A percentile compares a stretch with the other conserved stretches of the same genome.
These are phyloP conservation scores for Psococerastis gibbosa DNA, from an alignment of 2,888 invertebrate genomes.

Conservation along the genomic window DNA sequence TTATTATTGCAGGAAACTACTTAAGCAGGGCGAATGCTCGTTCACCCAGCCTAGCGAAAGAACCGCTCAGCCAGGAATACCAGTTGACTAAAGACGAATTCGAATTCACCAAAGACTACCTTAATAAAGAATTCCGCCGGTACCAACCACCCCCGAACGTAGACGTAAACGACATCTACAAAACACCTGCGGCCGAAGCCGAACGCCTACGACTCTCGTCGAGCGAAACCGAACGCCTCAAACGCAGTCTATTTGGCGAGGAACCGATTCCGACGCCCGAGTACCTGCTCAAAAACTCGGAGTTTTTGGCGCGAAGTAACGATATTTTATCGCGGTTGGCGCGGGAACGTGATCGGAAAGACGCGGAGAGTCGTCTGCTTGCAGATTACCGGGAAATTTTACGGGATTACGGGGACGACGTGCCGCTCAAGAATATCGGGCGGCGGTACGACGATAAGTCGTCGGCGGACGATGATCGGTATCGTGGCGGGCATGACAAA, in stretches of 20 bases:
- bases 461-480: not conserved
- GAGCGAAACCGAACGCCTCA: constrained; percentile 3
- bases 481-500: not conserved
- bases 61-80: constrained; percentile 1
- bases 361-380: constrained; percentile 2
- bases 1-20: constrained; percentile 3
- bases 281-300: constrained; percentile 7
- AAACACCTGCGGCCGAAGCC: not conserved
- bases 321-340: constrained; percentile 2
- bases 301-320: constrained; percentile 5
- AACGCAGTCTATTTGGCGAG: constrained; percentile 1
- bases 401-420: constrained; percentile 4
- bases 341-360: constrained; percentile 3
- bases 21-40: constrained; percentile 3
- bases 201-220: not conserved
- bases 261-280: constrained; percentile 1
- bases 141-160: constrained; percentile 3
- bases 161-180: constrained; percentile 2
- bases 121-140: constrained; percentile 4
- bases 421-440: not conserved
- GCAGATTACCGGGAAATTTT: constrained; percentile 6
- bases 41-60: not conserved
- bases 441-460: not conserved
- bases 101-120: constrained; percentile 8
- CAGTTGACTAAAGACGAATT: constrained; percentile 6